phyloP scores from a whole-genome alignment of 2,888 invertebrate genomes.

The Eucera pruinosa region DNA sequence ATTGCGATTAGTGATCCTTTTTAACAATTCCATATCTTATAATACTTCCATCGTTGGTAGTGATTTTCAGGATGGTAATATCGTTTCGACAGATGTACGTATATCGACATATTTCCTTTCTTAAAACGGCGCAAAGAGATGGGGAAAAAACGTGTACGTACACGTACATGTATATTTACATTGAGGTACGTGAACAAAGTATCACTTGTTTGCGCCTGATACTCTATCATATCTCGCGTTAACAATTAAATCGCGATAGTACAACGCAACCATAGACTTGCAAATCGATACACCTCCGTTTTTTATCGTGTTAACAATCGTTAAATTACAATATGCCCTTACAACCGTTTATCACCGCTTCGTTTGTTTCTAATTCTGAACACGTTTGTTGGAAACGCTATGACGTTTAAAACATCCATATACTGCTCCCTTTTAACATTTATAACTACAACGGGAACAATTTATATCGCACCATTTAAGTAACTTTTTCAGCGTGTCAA shows the following conservation, averaged over 20 bases:
- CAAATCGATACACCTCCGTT: neutral
- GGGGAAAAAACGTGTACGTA: constrained; percentile 22
- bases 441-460: constrained; percentile 13
- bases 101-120: neutral
- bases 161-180: constrained; percentile 45
- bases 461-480: neutral
- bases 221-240: constrained; percentile 42
- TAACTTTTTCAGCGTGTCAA: neutral
- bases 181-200: constrained; percentile 41
- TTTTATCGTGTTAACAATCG: constrained; percentile 40
- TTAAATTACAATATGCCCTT: constrained; percentile 37
- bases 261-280: constrained; percentile 16
- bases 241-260: constrained; percentile 46
- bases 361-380: constrained; percentile 14
- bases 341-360: constrained; percentile 22
- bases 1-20: neutral
- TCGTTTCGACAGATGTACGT: neutral
- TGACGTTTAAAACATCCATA: constrained; percentile 24
- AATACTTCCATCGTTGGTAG: neutral
- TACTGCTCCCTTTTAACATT: neutral
- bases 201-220: constrained; percentile 37
- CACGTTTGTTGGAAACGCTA: constrained; percentile 7
- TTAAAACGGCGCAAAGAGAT: constrained; percentile 5
- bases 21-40: constrained; percentile 1
- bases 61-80: constrained; percentile 17